Conservation (phyloP, 92 coral and sea anemone genomes). For the Porites divaricata region DNA sequence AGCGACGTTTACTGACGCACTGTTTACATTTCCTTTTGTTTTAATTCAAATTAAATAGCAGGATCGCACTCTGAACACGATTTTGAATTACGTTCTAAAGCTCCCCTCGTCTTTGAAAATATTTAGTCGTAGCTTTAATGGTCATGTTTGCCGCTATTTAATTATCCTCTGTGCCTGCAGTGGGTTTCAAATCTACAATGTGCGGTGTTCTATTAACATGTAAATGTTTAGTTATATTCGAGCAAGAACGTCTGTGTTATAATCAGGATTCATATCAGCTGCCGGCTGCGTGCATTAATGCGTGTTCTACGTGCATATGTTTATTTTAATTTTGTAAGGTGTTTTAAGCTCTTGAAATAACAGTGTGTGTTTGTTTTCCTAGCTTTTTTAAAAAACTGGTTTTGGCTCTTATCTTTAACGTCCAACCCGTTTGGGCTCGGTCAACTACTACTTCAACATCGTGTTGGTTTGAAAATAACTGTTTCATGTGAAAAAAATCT, state of each 20-base stretch:
- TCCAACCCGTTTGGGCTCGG: no score
- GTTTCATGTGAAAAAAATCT: no score
- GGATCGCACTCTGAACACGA: background rate
- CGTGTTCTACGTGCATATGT: background rate
- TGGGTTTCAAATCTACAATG: no score
- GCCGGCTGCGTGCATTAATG: background rate
- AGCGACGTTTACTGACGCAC: background rate
- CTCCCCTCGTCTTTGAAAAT: background rate
- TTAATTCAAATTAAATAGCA: constrained; percentile 13
- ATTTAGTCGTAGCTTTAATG: background rate
- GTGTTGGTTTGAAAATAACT: no score
- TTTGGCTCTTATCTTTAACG: no score
- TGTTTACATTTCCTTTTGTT: background rate
- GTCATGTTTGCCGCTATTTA: background rate
- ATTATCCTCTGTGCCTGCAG: no score
- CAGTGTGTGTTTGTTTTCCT: background rate
- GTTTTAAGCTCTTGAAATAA: background rate
- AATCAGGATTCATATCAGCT: background rate
- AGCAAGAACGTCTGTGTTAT: background rate
- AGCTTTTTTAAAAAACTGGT: no score
- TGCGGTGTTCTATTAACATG: no score
- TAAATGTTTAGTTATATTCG: no score
- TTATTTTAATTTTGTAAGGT: background rate
- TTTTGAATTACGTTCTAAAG: background rate
- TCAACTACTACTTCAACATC: no score